Conservation (phyloP, 2,888 invertebrate genomes). For the Drosophila emarginata region DNA sequence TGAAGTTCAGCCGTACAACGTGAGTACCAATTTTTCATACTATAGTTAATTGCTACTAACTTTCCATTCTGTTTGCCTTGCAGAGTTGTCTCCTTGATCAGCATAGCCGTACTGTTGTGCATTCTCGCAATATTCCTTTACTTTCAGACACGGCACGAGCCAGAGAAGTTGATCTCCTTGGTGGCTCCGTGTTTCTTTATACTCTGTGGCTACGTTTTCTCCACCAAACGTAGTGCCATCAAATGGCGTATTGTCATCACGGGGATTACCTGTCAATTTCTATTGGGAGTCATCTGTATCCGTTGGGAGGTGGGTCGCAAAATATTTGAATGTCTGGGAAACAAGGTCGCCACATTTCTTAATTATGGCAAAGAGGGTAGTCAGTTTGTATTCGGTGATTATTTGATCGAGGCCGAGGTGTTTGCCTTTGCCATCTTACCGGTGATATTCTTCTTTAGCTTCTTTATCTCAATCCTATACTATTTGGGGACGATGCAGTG, state of each 20-base stretch:
- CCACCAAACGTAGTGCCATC: conserved; percentile 85
- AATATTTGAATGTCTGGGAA: conserved; percentile 86
- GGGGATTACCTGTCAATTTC: conserved; percentile 92
- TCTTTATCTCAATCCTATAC: conserved; percentile 94
- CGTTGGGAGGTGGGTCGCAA: conserved; percentile 91
- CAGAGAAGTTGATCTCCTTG: conserved; percentile 87
- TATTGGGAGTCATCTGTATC: conserved; percentile 92
- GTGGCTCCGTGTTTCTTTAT: conserved; percentile 87
- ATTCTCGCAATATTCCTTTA: conserved; percentile 85
- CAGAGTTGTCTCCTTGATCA: conserved; percentile 83
- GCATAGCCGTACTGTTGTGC: conserved; percentile 83
- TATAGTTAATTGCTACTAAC: neutral
- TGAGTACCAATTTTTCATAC: conserved; percentile 26
- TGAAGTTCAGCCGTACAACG: conserved; percentile 72
- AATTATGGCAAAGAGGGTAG: conserved; percentile 91
- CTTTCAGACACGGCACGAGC: conserved; percentile 85
- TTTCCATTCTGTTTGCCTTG: neutral
- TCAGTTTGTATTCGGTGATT: conserved; percentile 91
- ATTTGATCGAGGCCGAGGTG: conserved; percentile 85
- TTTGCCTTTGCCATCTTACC: conserved; percentile 96
- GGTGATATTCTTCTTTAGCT: conserved; percentile 96
- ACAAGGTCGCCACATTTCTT: conserved; percentile 89
- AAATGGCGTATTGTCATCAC: conserved; percentile 91
- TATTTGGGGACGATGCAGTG: conserved; percentile 94
- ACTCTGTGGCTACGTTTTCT: conserved; percentile 86